Conservation (phyloP, 2,113 vertebrate species). For the Nycticebus coucang region DNA sequence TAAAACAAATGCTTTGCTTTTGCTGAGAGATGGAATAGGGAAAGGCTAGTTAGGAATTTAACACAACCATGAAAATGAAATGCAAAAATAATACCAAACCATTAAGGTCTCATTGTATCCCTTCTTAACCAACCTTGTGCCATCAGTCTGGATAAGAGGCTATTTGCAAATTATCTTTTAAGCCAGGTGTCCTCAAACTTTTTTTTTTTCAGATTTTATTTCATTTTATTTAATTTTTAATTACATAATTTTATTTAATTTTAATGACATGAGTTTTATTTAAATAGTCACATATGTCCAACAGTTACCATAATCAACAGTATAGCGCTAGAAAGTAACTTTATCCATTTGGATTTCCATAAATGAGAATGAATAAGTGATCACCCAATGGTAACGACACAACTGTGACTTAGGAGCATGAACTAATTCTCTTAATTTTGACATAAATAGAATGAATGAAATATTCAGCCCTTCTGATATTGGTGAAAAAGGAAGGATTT, state of each 20-base stretch:
- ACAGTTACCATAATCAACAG: not conserved
- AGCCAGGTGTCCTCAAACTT: not conserved
- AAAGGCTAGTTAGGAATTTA: not conserved
- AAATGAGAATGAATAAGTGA: not conserved
- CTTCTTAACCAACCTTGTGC: not conserved
- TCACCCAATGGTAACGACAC: not conserved
- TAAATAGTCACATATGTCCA: not conserved
- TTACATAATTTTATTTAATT: not conserved
- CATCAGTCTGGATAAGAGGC: not conserved
- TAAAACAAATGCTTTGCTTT: not conserved
- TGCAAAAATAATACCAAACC: not conserved
- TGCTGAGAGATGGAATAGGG: not conserved
- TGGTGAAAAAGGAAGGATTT: not conserved
- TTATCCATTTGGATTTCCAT: not conserved
- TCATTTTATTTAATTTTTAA: too few species aligned
- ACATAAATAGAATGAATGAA: not conserved
- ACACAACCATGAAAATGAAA: not conserved
- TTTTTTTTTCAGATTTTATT: too few species aligned
- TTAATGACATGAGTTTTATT: slow-evolving; percentile 16
- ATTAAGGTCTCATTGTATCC: too few species aligned
- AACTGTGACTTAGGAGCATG: not conserved
- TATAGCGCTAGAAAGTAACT: not conserved
- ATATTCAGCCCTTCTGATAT: not conserved
- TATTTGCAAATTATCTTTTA: not conserved
- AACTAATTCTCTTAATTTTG: slow-evolving; percentile 13